These are phyloP conservation scores for Meleagris gallopavo DNA, from an alignment of 2,113 vertebrate species.

Conservation along the genomic window DNA sequence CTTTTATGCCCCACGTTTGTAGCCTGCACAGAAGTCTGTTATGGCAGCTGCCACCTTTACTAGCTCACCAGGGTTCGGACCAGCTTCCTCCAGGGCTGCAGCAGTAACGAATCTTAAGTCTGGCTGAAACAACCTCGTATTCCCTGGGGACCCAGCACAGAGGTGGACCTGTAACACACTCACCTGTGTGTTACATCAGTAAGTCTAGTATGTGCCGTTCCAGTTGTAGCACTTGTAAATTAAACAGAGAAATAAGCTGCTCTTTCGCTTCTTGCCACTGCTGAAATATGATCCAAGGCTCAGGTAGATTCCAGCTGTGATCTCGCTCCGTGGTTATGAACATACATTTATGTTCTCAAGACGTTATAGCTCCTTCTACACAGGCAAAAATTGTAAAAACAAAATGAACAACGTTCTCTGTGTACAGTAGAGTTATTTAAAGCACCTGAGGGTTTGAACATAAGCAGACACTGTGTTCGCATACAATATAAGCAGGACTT, in stretches of 20 bases:
- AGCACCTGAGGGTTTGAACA: slow-evolving; percentile 78
- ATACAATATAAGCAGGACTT: slow-evolving; percentile 66
- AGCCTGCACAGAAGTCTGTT: slow-evolving; percentile 35
- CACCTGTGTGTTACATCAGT: slow-evolving; percentile 65
- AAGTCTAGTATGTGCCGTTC: slow-evolving; percentile 7
- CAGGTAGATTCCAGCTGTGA: slow-evolving; percentile 70
- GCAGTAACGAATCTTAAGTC: neutral
- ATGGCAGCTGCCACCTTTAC: slow-evolving; percentile 49
- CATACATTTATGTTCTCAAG: slow-evolving; percentile 46
- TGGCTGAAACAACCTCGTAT: neutral
- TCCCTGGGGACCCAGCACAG: slow-evolving; percentile 42
- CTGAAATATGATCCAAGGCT: slow-evolving; percentile 47
- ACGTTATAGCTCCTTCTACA: slow-evolving; percentile 56
- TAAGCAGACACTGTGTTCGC: slow-evolving; percentile 73
- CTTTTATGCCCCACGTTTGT: slow-evolving; percentile 30
- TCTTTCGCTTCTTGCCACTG: neutral
- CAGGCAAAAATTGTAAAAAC: slow-evolving; percentile 76
- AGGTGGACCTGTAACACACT: slow-evolving; percentile 45
- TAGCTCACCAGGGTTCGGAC: neutral
- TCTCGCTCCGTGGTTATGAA: slow-evolving; percentile 59
- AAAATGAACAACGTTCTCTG: slow-evolving; percentile 77
- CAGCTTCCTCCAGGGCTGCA: neutral
- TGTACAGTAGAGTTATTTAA: slow-evolving; percentile 78
- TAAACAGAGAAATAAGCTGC: neutral
- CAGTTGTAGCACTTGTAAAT: slow-evolving; percentile 31